A percentile compares a stretch with the other conserved stretches of the same genome.
These are phyloP conservation scores for zebrafish (Danio rerio) DNA, from an alignment of 2,113 vertebrate species.

Conservation along the genomic window DNA sequence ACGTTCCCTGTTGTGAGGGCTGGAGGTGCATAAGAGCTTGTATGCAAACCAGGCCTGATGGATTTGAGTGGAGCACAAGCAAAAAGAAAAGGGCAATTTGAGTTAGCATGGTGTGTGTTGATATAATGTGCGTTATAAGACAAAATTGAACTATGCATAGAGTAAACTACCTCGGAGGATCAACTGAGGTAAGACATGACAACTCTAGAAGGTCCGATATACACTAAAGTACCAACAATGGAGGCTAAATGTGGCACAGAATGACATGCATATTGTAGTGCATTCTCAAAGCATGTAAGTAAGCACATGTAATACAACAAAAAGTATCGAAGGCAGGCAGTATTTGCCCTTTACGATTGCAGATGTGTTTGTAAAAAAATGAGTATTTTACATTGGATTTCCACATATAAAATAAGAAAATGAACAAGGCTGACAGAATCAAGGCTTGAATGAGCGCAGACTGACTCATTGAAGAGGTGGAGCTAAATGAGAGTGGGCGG, in stretches of 20 bases:
- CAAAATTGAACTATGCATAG: slow-evolving; percentile 71
- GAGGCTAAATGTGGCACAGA: slow-evolving; percentile 4
- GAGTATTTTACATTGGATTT: slow-evolving; percentile 3
- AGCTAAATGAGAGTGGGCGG: slow-evolving; percentile 21
- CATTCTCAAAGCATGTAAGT: not conserved
- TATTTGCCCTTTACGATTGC: slow-evolving; percentile 18
- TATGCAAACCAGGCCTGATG: slow-evolving; percentile 53
- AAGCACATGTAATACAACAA: not conserved
- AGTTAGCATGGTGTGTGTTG: slow-evolving; percentile 4
- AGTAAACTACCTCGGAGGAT: slow-evolving; percentile 66
- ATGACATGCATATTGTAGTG: not conserved
- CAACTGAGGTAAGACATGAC: slow-evolving; percentile 66
- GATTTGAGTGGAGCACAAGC: slow-evolving; percentile 64
- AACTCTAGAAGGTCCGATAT: slow-evolving; percentile 55
- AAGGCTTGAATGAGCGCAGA: slow-evolving; percentile 22
- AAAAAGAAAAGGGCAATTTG: slow-evolving; percentile 1
- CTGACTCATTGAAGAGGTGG: slow-evolving; percentile 35
- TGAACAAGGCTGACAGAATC: not conserved
- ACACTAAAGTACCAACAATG: not conserved
- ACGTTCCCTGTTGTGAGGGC: slow-evolving; percentile 71
- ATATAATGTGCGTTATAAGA: slow-evolving; percentile 40
- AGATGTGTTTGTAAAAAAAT: not conserved
- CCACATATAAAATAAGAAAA: not conserved
- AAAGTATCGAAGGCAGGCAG: slow-evolving; percentile 15
- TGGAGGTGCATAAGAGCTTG: slow-evolving; percentile 62